These are phyloP conservation scores for Mechanitis mazaeus DNA, from an alignment of 2,888 invertebrate genomes.

Conservation along the genomic window DNA sequence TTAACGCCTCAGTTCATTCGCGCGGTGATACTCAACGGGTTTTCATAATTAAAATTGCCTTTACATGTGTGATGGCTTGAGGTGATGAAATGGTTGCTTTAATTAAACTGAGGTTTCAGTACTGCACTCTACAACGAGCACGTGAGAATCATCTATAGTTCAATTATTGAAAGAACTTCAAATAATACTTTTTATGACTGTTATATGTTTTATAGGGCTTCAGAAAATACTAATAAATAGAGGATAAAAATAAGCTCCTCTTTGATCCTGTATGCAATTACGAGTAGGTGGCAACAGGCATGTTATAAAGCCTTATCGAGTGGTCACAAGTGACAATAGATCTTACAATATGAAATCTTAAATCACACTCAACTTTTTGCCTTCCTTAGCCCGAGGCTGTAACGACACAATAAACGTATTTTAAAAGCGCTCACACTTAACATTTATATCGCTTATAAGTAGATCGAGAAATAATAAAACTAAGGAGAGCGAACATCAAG, in stretches of 20 bases:
- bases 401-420: constrained; percentile 73
- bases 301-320: constrained; percentile 4
- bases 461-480: constrained; percentile 76
- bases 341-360: constrained; percentile 54
- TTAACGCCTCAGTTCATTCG: constrained; percentile 35
- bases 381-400: constrained; percentile 53
- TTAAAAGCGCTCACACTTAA: constrained; percentile 73
- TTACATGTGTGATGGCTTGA: constrained; percentile 30
- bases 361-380: constrained; percentile 71
- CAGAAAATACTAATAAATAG: neutral
- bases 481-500: constrained; percentile 72
- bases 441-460: constrained; percentile 75
- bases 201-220: neutral
- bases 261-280: constrained; percentile 1
- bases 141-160: too few species aligned
- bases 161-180: too few species aligned
- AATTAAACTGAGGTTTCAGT: constrained; percentile 24
- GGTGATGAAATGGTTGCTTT: constrained; percentile 26
- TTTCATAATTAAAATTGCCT: constrained; percentile 49
- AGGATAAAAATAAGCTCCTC: constrained; percentile 1
- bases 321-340: constrained; percentile 40
- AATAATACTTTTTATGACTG: too few species aligned
- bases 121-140: constrained; percentile 12
- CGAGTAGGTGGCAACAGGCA: constrained; percentile 2
- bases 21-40: constrained; percentile 36